Evolutionary conservation across 1,140 invertebrate genomes (phyloP).

Genomic region (Lepidotrigona ventralis): DNA sequence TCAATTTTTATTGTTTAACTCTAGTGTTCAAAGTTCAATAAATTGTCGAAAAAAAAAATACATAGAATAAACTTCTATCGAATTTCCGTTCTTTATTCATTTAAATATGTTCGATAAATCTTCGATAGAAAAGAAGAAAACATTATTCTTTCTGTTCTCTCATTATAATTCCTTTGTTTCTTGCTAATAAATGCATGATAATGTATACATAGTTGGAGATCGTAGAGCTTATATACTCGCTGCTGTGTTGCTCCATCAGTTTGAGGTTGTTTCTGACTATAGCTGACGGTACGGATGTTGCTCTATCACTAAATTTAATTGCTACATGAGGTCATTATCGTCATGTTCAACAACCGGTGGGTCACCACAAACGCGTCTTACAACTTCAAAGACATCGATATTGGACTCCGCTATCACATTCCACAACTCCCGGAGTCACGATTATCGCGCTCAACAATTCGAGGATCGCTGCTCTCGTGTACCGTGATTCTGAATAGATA

Average conservation of each 20-base stretch:
- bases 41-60: too few species aligned
- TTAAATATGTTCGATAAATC: too few species aligned
- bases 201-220: neutral
- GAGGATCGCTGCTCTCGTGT: neutral
- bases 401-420: neutral
- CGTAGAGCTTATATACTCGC: neutral
- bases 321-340: neutral
- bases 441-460: neutral
- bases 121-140: too few species aligned
- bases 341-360: neutral
- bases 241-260: neutral
- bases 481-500: neutral
- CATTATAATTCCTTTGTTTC: neutral
- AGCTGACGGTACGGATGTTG: neutral
- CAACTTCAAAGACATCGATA: slow-evolving; percentile 10
- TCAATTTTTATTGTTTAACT: too few species aligned
- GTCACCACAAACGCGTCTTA: neutral
- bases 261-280: too few species aligned
- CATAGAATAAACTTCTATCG: too few species aligned
- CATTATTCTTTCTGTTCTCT: too few species aligned
- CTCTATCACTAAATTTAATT: neutral
- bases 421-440: neutral
- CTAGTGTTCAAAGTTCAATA: too few species aligned
- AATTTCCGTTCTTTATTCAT: too few species aligned
- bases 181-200: neutral